phyloP scores from a whole-genome alignment of 2,888 invertebrate species.

The Vanessa cardui region DNA sequence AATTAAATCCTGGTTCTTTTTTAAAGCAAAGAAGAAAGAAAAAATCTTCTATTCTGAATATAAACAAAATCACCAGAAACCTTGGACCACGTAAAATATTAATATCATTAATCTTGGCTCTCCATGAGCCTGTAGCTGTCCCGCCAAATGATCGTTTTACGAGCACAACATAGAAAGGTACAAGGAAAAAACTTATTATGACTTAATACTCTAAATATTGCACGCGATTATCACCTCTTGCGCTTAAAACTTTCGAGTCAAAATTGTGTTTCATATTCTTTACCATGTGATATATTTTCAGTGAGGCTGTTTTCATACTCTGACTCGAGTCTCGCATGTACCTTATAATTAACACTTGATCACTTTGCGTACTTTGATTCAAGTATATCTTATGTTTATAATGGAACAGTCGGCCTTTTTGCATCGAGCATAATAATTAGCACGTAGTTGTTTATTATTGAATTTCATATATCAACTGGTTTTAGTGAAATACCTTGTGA shows the following conservation, averaged over 20 bases:
- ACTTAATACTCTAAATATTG: slow-evolving; percentile 10
- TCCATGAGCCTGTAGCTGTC: slow-evolving; percentile 36
- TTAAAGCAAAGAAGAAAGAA: no score
- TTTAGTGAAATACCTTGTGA: neutral
- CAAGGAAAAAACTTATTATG: slow-evolving; percentile 6
- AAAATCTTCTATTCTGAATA: slow-evolving; percentile 11
- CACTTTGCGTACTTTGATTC: slow-evolving; percentile 48
- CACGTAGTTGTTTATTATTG: slow-evolving; percentile 37
- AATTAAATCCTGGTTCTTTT: neutral
- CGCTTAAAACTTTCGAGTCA: slow-evolving; percentile 21
- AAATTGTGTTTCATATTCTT: slow-evolving; percentile 11
- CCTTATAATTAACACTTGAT: slow-evolving; percentile 55
- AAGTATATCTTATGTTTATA: slow-evolving; percentile 49
- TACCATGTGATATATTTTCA: slow-evolving; percentile 18
- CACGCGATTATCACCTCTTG: slow-evolving; percentile 24
- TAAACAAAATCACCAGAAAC: slow-evolving; percentile 16
- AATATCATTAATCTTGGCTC: slow-evolving; percentile 38
- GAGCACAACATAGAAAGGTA: slow-evolving; percentile 39
- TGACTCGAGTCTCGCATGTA: slow-evolving; percentile 34
- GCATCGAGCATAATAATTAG: slow-evolving; percentile 47
- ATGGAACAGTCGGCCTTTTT: slow-evolving; percentile 43
- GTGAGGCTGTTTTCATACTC: slow-evolving; percentile 4
- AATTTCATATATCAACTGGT: slow-evolving; percentile 41
- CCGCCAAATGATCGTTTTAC: slow-evolving; percentile 43
- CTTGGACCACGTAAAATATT: slow-evolving; percentile 30